Evolutionary conservation across 1,140 invertebrate genomes (phyloP).

Genomic region (Dolichoris vasculosae): DNA sequence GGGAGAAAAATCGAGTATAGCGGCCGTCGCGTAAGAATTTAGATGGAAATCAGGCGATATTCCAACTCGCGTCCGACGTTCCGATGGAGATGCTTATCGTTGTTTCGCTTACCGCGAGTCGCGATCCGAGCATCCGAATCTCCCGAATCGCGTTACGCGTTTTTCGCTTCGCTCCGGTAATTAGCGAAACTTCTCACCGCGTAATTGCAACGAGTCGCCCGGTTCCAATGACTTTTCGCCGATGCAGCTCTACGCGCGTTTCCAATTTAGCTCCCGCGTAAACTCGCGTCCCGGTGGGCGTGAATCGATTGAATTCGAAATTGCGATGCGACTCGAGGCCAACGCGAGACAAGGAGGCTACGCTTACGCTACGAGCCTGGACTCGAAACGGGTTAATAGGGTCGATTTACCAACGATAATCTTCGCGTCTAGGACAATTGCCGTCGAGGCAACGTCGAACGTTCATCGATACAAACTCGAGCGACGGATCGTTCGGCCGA

Average conservation of each 20-base stretch:
- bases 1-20: neutral
- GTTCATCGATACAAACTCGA: too few species aligned
- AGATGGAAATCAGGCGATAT: neutral
- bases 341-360: neutral
- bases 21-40: neutral
- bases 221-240: neutral
- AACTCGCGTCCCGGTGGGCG: neutral
- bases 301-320: constrained; percentile 44
- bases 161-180: too few species aligned
- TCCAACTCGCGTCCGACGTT: too few species aligned
- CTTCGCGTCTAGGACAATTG: neutral
- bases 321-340: neutral
- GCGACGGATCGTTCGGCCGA: too few species aligned
- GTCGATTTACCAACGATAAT: constrained; percentile 23
- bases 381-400: constrained; percentile 26
- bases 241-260: neutral
- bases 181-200: neutral
- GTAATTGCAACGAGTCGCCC: neutral
- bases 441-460: neutral
- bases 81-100: neutral
- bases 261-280: neutral
- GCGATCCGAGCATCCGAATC: too few species aligned
- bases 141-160: neutral
- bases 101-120: neutral
- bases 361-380: neutral